Conservation (phyloP, 1,140 invertebrate species). For the Ceratoteleas bidentatus region DNA sequence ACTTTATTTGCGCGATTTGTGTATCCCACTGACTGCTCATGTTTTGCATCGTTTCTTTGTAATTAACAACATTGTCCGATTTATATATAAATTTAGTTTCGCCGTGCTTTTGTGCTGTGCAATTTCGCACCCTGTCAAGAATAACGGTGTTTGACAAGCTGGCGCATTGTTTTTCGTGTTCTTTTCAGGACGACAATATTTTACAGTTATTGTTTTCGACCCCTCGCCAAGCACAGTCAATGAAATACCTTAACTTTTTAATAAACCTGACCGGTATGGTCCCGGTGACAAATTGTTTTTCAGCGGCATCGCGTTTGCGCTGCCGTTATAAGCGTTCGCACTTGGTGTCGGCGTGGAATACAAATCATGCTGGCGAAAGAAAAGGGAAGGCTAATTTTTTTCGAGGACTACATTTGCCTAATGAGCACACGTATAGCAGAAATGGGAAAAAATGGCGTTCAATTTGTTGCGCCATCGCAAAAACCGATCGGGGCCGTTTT, state of each 20-base stretch:
- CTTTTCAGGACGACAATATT: slow-evolving; percentile 34
- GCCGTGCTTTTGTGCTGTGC: not conserved
- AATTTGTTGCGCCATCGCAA: slow-evolving; percentile 65
- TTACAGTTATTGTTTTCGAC: slow-evolving; percentile 52
- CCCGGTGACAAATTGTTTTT: slow-evolving; percentile 55
- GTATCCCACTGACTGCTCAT: too few species aligned
- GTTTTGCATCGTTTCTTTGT: too few species aligned
- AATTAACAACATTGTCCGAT: not conserved
- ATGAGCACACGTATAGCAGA: slow-evolving; percentile 14
- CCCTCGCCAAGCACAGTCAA: slow-evolving; percentile 37
- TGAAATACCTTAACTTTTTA: slow-evolving; percentile 65
- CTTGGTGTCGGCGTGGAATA: slow-evolving; percentile 38
- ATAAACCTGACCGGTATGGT: slow-evolving; percentile 51
- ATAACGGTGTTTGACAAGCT: not conserved
- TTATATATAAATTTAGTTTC: not conserved
- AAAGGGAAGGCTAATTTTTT: slow-evolving; percentile 44
- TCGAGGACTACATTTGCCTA: slow-evolving; percentile 34
- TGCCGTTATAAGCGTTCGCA: slow-evolving; percentile 54
- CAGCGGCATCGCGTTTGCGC: slow-evolving; percentile 29
- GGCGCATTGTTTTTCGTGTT: slow-evolving; percentile 1
- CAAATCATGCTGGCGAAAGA: slow-evolving; percentile 51
- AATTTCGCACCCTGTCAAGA: not conserved
- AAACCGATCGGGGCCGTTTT: slow-evolving; percentile 65
- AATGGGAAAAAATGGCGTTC: slow-evolving; percentile 30
- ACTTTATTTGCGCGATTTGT: too few species aligned